Conservation (phyloP, 2,797 vertebrate genomes). For the Nothura maculosa region DNA sequence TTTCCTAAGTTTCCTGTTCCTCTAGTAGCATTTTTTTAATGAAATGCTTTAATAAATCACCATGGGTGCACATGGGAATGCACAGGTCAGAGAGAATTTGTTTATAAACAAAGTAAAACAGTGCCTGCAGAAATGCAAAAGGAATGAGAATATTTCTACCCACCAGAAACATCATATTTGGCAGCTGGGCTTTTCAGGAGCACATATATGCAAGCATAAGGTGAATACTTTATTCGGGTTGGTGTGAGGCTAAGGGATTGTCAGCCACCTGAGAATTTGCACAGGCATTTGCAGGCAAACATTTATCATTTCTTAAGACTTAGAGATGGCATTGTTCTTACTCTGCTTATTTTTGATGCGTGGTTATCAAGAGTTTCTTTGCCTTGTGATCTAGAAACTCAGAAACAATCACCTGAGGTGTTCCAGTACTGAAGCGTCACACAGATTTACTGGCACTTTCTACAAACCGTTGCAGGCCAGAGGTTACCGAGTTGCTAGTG, state of each 20-base stretch:
- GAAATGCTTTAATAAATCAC: neutral
- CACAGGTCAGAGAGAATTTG: neutral
- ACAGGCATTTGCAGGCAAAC: neutral
- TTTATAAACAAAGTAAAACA: neutral
- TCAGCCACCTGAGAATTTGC: neutral
- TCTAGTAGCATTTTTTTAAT: neutral
- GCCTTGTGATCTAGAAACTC: slow-evolving; percentile 46
- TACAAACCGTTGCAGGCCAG: slow-evolving; percentile 16
- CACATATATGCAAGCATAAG: neutral
- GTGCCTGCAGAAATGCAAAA: neutral
- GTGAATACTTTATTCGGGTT: neutral
- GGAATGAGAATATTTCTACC: neutral
- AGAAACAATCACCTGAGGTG: slow-evolving; percentile 37
- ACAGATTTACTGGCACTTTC: slow-evolving; percentile 38
- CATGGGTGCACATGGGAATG: neutral
- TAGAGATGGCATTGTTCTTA: neutral
- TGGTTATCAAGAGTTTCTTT: slow-evolving; percentile 37
- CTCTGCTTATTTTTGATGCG: slow-evolving; percentile 47
- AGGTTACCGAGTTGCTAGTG: slow-evolving; percentile 53
- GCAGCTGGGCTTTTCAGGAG: neutral
- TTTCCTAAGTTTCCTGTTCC: neutral
- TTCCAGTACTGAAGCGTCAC: slow-evolving; percentile 21
- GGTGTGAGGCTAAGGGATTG: neutral
- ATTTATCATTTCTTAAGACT: neutral
- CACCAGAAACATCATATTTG: neutral